Conservation (phyloP, 2,888 invertebrate genomes). For the Galeopsomyia nigrocyanea region DNA sequence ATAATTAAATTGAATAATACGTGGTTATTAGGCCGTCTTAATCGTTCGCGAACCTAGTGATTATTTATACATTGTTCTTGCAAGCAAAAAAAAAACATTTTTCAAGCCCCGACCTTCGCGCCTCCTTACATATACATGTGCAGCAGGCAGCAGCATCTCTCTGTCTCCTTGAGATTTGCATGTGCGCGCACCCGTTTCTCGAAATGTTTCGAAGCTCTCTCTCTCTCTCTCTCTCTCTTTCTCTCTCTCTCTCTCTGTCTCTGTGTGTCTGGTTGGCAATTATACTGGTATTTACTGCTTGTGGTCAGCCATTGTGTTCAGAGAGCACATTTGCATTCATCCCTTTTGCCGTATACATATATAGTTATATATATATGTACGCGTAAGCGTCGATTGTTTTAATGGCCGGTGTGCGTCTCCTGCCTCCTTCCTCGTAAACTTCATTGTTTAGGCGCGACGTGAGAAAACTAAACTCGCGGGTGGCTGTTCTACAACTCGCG, state of each 20-base stretch:
- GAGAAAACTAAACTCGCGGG: slow-evolving; percentile 22
- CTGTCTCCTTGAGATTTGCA: slow-evolving; percentile 35
- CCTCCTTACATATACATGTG: background rate
- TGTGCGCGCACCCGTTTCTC: background rate
- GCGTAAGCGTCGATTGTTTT: slow-evolving; percentile 64
- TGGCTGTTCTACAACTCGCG: background rate
- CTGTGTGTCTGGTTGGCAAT: slow-evolving; percentile 63
- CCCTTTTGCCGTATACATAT: slow-evolving; percentile 58
- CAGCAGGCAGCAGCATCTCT: background rate
- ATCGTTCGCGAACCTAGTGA: too few species aligned
- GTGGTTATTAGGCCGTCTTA: background rate
- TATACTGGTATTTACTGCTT: slow-evolving; percentile 67
- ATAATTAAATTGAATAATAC: slow-evolving; percentile 25
- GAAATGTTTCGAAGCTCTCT: too few species aligned
- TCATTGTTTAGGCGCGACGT: slow-evolving; percentile 64
- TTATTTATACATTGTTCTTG: too few species aligned
- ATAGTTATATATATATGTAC: slow-evolving; percentile 38
- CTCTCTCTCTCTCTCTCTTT: too few species aligned
- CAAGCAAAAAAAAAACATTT: too few species aligned
- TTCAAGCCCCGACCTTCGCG: background rate
- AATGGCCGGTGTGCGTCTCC: slow-evolving; percentile 59
- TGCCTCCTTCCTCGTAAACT: slow-evolving; percentile 62
- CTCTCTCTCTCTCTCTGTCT: too few species aligned
- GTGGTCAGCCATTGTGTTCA: slow-evolving; percentile 62
- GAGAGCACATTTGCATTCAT: slow-evolving; percentile 44